A percentile compares a stretch with the other conserved stretches of the same genome.
Evolutionary conservation across 2,888 invertebrate species (phyloP).

Genomic region (Cryptocheilus praepositus): DNA sequence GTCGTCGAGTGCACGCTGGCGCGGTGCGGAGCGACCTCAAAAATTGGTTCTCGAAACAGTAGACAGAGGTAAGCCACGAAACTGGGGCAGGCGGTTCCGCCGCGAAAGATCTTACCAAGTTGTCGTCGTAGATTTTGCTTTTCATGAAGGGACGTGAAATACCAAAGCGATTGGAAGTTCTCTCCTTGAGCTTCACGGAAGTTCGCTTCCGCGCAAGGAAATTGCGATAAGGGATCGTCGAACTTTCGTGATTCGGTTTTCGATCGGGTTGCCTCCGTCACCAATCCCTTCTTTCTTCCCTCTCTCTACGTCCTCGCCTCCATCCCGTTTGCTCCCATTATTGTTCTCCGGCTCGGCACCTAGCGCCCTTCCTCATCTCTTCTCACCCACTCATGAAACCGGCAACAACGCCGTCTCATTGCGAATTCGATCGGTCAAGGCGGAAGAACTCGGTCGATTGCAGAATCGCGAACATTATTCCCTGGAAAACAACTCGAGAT

Average conservation of each 20-base stretch:
- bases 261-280: constrained; percentile 24
- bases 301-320: too few relatives aligned
- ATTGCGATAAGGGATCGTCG: constrained; percentile 19
- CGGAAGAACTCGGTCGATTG: constrained; percentile 41
- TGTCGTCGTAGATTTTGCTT: too few relatives aligned
- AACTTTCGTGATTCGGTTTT: constrained; percentile 22
- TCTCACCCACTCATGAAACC: neutral
- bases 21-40: too few relatives aligned
- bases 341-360: neutral
- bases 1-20: too few relatives aligned
- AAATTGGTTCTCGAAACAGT: too few relatives aligned
- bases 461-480: constrained; percentile 41
- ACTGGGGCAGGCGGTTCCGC: too few relatives aligned
- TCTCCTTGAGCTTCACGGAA: constrained; percentile 4
- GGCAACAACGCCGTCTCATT: constrained; percentile 32
- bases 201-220: constrained; percentile 8
- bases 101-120: too few relatives aligned
- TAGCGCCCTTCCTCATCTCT: neutral
- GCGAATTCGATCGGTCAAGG: constrained; percentile 43
- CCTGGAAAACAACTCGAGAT: constrained; percentile 41
- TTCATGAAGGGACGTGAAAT: too few relatives aligned
- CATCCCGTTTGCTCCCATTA: neutral
- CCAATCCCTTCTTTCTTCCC: neutral
- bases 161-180: constrained; percentile 4
- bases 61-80: too few relatives aligned